Conservation (phyloP, 2,888 invertebrate species). For the Escarpia spicata region DNA sequence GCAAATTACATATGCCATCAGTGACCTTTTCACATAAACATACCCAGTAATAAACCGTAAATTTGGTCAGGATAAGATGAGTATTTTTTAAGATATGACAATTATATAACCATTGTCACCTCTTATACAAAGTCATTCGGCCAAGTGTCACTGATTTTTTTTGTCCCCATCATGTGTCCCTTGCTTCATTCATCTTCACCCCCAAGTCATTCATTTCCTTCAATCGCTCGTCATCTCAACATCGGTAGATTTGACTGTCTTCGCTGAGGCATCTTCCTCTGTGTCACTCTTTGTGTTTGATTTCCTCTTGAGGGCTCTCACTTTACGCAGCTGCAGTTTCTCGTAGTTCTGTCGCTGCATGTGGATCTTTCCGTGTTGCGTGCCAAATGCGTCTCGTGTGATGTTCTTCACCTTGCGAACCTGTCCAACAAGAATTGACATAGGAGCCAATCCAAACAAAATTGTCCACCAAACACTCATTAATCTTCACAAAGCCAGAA, state of each 20-base stretch:
- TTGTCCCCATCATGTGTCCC: too few species aligned
- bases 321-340: conserved; percentile 79
- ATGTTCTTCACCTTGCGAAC: conserved; percentile 90
- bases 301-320: conserved; percentile 58
- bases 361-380: conserved; percentile 90
- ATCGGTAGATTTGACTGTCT: neutral
- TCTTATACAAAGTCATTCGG: neutral
- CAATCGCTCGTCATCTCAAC: neutral
- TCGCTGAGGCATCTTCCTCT: neutral
- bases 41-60: too few species aligned
- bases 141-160: neutral
- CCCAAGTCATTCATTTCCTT: neutral
- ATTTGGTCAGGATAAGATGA: too few species aligned
- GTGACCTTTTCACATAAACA: too few species aligned
- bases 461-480: too few species aligned
- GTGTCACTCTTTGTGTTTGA: neutral
- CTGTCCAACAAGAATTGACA: conserved; percentile 60
- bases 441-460: too few species aligned
- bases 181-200: neutral
- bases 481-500: too few species aligned
- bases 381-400: conserved; percentile 85
- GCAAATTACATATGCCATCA: too few species aligned
- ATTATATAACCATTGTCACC: conserved; percentile 14
- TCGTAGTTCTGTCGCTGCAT: conserved; percentile 88
- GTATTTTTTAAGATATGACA: neutral